Conservation (phyloP, 53 echinoderm and acorn worm species). For the Apostichopus leukothele region DNA sequence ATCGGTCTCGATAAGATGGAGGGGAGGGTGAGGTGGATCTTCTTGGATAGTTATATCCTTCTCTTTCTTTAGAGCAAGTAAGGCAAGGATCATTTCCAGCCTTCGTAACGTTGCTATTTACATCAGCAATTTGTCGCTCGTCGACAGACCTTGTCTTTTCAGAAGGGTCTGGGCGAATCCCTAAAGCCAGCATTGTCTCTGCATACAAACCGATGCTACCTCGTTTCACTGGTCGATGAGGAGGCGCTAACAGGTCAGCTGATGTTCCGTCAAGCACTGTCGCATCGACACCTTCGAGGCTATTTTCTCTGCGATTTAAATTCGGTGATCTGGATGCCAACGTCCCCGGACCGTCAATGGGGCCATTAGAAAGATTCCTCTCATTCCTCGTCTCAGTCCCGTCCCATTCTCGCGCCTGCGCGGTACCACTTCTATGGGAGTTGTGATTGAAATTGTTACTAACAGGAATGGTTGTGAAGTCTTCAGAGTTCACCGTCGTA, state of each 20-base stretch:
- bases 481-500: not conserved
- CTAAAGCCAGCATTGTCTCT: constrained; percentile 44
- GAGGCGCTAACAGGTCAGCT: not conserved
- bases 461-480: not conserved
- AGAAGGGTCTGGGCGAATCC: not conserved
- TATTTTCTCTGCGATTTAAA: not conserved
- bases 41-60: not conserved
- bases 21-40: not conserved
- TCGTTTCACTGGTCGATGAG: constrained; percentile 17
- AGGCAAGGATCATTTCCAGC: not conserved
- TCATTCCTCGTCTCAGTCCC: not conserved
- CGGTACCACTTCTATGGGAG: not conserved
- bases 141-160: not conserved
- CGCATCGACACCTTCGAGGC: not conserved
- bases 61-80: constrained; percentile 6
- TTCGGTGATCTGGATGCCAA: not conserved
- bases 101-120: constrained; percentile 11
- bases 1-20: not conserved
- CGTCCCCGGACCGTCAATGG: not conserved
- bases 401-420: not conserved
- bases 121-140: not conserved
- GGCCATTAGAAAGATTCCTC: not conserved
- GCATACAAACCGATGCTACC: constrained; percentile 40
- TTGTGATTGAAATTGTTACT: not conserved
- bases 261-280: not conserved